A percentile compares a stretch with the other conserved stretches of the same genome.
phyloP scores from a whole-genome alignment of 2,888 invertebrate genomes.

The Scaptomyza cyrtandrae region DNA sequence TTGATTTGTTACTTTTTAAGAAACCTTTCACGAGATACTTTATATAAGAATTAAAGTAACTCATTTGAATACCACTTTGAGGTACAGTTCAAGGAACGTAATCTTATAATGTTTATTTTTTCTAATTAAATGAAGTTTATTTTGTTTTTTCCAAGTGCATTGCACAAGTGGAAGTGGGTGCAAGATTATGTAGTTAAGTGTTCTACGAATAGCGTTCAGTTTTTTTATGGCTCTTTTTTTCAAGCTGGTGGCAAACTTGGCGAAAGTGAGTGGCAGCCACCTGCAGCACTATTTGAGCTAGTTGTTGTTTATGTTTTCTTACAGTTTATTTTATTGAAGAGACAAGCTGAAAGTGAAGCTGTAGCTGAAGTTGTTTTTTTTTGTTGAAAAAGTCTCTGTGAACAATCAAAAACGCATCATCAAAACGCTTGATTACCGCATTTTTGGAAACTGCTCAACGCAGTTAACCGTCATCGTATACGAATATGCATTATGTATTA shows the following conservation, averaged over 20 bases:
- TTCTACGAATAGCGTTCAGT: constrained; percentile 41
- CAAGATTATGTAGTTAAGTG: constrained; percentile 41
- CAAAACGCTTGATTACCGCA: constrained; percentile 66
- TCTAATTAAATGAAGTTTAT: too few species aligned
- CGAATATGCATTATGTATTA: constrained; percentile 41
- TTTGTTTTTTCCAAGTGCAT: too few species aligned
- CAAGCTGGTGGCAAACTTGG: constrained; percentile 24
- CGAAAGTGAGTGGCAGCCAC: constrained; percentile 62
- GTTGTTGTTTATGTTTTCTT: constrained; percentile 11
- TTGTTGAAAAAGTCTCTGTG: neutral
- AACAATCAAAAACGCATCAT: constrained; percentile 34
- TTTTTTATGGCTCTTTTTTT: constrained; percentile 16
- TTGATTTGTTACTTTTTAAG: too few species aligned
- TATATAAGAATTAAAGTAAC: too few species aligned
- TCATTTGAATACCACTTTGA: too few species aligned
- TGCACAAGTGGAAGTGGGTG: constrained; percentile 25
- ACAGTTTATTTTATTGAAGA: neutral
- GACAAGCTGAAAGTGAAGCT: constrained; percentile 50
- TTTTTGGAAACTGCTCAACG: constrained; percentile 36
- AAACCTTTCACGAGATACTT: too few species aligned
- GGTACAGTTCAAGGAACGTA: too few species aligned
- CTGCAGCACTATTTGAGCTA: constrained; percentile 31
- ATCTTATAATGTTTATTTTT: too few species aligned
- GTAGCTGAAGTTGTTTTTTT: constrained; percentile 7
- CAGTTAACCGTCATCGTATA: constrained; percentile 6